phyloP scores from a whole-genome alignment of 2,888 invertebrate species.

The Troides helena region DNA sequence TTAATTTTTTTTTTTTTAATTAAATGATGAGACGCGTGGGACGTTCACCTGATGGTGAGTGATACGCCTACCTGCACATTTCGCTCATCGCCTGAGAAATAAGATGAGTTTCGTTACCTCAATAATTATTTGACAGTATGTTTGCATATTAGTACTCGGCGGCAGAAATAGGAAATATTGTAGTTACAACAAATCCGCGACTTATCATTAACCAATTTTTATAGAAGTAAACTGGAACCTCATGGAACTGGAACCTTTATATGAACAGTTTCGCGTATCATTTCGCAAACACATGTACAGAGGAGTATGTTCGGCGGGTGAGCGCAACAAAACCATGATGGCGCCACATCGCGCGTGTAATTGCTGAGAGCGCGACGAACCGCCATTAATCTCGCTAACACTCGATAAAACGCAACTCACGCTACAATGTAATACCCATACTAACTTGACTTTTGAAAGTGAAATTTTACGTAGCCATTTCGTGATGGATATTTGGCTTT shows the following conservation, averaged over 20 bases:
- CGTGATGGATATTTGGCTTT: slow-evolving; percentile 1
- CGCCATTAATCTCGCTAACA: slow-evolving; percentile 76
- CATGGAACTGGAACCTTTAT: background rate
- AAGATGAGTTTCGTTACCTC: too few relatives aligned
- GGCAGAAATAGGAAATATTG: too few relatives aligned
- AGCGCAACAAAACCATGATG: slow-evolving; percentile 60
- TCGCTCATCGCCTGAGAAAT: too few relatives aligned
- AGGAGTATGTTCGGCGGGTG: slow-evolving; percentile 38
- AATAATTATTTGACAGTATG: too few relatives aligned
- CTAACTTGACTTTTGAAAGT: slow-evolving; percentile 42
- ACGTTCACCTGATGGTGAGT: too few relatives aligned
- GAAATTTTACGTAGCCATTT: slow-evolving; percentile 30
- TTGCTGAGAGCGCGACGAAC: slow-evolving; percentile 67
- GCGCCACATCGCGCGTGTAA: slow-evolving; percentile 76
- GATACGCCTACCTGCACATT: too few relatives aligned
- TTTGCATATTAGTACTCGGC: too few relatives aligned
- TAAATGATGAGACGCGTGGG: too few relatives aligned
- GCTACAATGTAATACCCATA: slow-evolving; percentile 61
- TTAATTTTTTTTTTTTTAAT: too few relatives aligned
- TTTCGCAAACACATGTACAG: slow-evolving; percentile 41
- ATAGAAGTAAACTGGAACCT: background rate
- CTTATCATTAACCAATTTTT: too few relatives aligned
- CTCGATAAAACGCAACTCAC: slow-evolving; percentile 78
- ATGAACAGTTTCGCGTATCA: slow-evolving; percentile 42
- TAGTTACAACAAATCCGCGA: too few relatives aligned